Base-by-base conservation (phyloP, 2,888 invertebrate genomes). In the Smittia sp. region DNA sequence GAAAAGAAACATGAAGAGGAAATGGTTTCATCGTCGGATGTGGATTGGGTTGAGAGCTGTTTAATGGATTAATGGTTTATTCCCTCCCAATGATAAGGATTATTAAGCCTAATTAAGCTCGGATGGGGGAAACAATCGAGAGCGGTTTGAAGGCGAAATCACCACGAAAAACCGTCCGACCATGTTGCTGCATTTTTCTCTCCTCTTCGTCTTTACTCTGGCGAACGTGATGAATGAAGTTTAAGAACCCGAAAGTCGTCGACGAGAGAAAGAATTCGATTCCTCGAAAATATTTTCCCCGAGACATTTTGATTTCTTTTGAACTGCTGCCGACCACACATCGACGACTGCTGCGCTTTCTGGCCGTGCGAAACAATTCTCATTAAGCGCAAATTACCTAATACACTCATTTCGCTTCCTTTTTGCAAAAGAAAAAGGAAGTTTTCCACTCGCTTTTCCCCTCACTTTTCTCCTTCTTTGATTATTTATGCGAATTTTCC, bases 401-500 rank as follows among this genome's bases (percentile, higher is more conserved):
- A 69, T 54, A 54, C 27, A 54, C 27, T 69, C 69, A 69, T 69
- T 69, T 69, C 54, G 25, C 69, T 69, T 69, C 69, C 69, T 69
- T 69, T 67, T 69, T 69, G 2, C 63, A 66, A 7, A 39, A 27
- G 58, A 58, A 58, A 72, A 72, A 72, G 58, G 72, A 72, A 72
- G 72, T 72, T 72, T 72, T 69, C 38, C 67, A 18, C 41, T 69
- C 52, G 1, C 27, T 66, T 39, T 66, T 32, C 20, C 39, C 66
- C 39, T 66, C 27, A 15, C 20, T 66, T 39, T 27, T 15, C 25
- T 18, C 18, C 38, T 54, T 54, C 11, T 54, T 54, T 27, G 52
- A 54, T 70, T 72, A 72, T 72, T 72, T 72, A 72, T 72, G 72
- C 72, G 72, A 72, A 62, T 38, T 72, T 72, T 62, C 25, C 32